Base-by-base conservation (phyloP, 2,797 vertebrate genomes). In the Eremophila alpestris region DNA sequence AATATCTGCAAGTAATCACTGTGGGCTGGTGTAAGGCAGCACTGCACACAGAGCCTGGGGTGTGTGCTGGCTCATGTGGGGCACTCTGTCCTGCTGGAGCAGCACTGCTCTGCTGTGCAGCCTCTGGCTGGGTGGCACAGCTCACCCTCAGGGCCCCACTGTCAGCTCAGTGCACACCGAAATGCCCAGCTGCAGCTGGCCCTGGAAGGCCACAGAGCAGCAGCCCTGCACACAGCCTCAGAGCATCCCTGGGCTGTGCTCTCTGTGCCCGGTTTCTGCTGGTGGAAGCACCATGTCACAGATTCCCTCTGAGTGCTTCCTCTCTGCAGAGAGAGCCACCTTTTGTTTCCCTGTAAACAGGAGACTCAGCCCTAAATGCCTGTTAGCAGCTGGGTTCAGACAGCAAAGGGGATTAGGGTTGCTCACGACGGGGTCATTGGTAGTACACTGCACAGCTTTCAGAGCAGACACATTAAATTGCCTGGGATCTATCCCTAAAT, bases 1-100 rank as follows among this genome's bases (percentile, higher is more conserved):
- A 98, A 96, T 98, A 98, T 96, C 97, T 96, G 95, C 79, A 91
- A 95, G 95, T 87, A 97, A 95, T 96, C 95, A 89, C 56, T 13
- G 71, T 11, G 36, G 93, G 45, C 89, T 64, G 15, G 95, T 13
- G 87, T 6, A 17, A 83, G 88, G 90, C 58, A 71, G 45, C 1
- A 1, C 55, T 52, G 85, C 52, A 30, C 55, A 11, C 1, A 2
- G 4, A 38, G 45, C 0, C 0, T 1, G 11, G 60, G 36, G 26
- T 7, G 13, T 1, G 3, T n/a, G 52, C 41, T 21, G 6, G 30
- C 0, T 1, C 0, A 0, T 19, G 48, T 15, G 5, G 55, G 55
- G 52, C 64, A 32, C 1, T 3, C 22, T 36, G 41, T 41, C 41
- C 41, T 41, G 41, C 41, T 41, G 41, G 14, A 11, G 41, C 41